Evolutionary conservation across 2,113 vertebrate species (phyloP).

Genomic region (Natator depressus): DNA sequence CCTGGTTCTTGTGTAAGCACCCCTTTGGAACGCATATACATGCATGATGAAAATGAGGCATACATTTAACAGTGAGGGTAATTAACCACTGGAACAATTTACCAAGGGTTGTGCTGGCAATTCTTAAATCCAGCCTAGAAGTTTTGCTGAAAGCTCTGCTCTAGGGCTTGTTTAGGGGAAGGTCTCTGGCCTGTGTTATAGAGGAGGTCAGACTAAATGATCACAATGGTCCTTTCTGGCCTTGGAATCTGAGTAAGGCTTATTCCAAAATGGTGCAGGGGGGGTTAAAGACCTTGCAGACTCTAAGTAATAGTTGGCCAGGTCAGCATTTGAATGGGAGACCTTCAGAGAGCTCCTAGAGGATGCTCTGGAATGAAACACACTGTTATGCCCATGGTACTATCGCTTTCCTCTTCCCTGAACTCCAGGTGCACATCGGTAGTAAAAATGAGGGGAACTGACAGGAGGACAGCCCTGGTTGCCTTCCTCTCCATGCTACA

Average conservation of each 20-base stretch:
- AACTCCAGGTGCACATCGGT: not conserved
- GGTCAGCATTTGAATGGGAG: not conserved
- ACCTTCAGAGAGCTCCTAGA: not conserved
- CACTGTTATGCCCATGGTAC: too few species aligned
- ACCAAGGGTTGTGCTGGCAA: not conserved
- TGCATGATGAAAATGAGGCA: not conserved
- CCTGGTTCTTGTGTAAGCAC: not conserved
- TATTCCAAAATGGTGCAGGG: not conserved
- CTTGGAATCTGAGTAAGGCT: not conserved
- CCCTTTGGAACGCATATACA: not conserved
- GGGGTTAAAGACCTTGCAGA: not conserved
- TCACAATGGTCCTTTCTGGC: not conserved
- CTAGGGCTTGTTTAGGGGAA: not conserved
- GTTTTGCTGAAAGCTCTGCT: not conserved
- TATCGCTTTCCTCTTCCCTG: not conserved
- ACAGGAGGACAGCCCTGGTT: rapidly evolving
- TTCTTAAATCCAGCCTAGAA: not conserved
- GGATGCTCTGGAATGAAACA: not conserved
- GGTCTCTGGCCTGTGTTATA: not conserved
- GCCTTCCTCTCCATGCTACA: rapidly evolving
- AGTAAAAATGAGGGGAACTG: not conserved
- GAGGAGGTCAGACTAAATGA: not conserved
- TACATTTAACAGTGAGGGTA: not conserved
- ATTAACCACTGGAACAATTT: not conserved
- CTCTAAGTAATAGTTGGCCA: not conserved